Evolutionary conservation across 2,888 invertebrate species (phyloP), one percentile per base, ranked within the genome.

Genomic region (Hirtodrosophila alboralis): DNA sequence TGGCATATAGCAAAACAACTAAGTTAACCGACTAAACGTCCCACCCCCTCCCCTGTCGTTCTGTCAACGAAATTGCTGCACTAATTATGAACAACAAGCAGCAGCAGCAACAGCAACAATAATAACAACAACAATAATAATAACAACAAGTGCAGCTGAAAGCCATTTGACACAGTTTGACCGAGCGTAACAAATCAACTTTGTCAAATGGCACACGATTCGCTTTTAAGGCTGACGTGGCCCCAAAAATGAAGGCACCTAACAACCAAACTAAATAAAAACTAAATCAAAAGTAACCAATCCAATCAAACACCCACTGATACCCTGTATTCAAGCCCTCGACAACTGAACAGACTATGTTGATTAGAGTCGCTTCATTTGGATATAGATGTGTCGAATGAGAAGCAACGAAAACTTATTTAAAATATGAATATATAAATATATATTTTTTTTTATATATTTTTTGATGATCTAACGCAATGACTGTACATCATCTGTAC

Each of bases 151-250:
- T 85, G 86, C 86, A 79, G 76, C 79, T 66, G 72, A 69, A 64
- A 72, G 48, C 56, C 76, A 85, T 80, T 86, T 86, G 80, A 71
- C 86, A 86, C 80, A 86, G 80, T 81, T 84, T 84, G 80, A 61
- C 74, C 86, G 62, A 86, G 80, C 86, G 86, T 58, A 76, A 79
- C 74, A 73, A 83, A 75, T 84, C 59, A 63, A 51, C 36, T 59
- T 78, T 64, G 61, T 71, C 58, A 84, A 80, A 69, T 80, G 64
- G 51, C 58, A 71, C 61, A 77, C 62, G 62, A 51, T 62, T 43
- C 41, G 59, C 65, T 37, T 27, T 36, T 36, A 10, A n/a, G 9
- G 28, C 65, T 72, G 72, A 72, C 72, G 75, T 72, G 72, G 69
- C 60, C 34, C 45, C 48, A 63, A 52, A n/a, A 59, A 51, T 58